phyloP scores from a whole-genome alignment of 2,113 vertebrate genomes.

The Bettongia penicillata region DNA sequence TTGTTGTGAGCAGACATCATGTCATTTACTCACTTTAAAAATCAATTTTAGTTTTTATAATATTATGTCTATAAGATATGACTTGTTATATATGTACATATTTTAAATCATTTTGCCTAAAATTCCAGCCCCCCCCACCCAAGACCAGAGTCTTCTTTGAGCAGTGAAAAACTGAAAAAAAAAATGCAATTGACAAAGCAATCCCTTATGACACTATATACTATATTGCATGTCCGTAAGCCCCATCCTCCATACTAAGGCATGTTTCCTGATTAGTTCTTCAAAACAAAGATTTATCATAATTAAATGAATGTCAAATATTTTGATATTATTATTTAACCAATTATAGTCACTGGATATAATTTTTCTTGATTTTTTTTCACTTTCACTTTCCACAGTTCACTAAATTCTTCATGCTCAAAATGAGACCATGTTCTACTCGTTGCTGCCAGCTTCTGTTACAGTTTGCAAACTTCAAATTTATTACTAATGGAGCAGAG shows the following conservation, averaged over 20 bases:
- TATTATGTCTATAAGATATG: background rate
- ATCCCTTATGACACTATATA: background rate
- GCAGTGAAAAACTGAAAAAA: background rate
- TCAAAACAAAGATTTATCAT: background rate
- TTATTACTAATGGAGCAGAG: background rate
- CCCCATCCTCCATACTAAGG: background rate
- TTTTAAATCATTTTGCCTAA: background rate
- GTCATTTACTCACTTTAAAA: background rate
- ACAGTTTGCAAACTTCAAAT: constrained; percentile 4
- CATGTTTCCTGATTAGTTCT: background rate
- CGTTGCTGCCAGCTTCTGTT: background rate
- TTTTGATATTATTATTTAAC: background rate
- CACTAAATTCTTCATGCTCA: background rate
- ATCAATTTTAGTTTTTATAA: background rate
- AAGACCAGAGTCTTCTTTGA: background rate
- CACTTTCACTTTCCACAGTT: background rate
- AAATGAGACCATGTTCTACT: background rate
- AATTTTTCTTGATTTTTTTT: background rate
- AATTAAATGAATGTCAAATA: background rate
- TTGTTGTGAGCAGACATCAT: background rate
- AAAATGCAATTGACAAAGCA: background rate
- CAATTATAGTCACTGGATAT: background rate
- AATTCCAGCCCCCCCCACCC: background rate
- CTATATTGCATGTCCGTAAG: background rate
- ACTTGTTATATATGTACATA: background rate